Evolutionary conservation across 2,113 vertebrate genomes (phyloP), one percentile per base, ranked within the genome.

Genomic region (Otolemur garnettii): DNA sequence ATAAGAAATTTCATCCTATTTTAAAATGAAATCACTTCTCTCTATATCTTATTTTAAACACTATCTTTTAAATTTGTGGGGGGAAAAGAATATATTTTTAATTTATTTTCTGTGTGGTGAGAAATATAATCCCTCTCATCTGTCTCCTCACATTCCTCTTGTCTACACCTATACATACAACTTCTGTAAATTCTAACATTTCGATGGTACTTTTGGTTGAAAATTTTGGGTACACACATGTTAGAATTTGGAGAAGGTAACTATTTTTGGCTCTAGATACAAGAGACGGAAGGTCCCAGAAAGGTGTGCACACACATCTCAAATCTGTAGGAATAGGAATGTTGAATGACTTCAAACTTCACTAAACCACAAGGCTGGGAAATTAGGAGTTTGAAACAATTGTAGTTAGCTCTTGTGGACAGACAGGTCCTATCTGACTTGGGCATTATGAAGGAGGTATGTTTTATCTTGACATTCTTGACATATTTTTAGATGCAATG

Each of bases 11-110:
- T 5, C 8, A n/a, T 28, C 26, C 60, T 13, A 74, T 11, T 68
- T 87, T n/a, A 59, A 91, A 75, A 42, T 50, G 15, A 5, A 66
- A 28, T 62, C 75, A 75, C 0, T 17, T 91, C 7, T 38, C 4
- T 30, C 55, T 4, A 17, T 21, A 53, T 75, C 30, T 94, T n/a
- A 89, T 86, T 93, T 91, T 64, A n/a, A 93, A 33, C n/a, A 72
- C 21, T 81, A 68, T 0, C 1, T 66, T 88, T 95, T 69, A 95
- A 79, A 60, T 24, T 87, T 79, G 17, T 53, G 2, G 24, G 35
- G 42, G 82, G 66, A 1, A 92, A 80, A 28, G 0, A 8, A 59
- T 64, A 2, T 28, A 45, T 55, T 55, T 78, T 86, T 69, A 53
- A 68, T 75, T 87, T 82, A 45, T 59, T 82, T 86, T 90, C 69